phyloP scores from a whole-genome alignment of 2,113 vertebrate species.

The Phycodurus eques region DNA sequence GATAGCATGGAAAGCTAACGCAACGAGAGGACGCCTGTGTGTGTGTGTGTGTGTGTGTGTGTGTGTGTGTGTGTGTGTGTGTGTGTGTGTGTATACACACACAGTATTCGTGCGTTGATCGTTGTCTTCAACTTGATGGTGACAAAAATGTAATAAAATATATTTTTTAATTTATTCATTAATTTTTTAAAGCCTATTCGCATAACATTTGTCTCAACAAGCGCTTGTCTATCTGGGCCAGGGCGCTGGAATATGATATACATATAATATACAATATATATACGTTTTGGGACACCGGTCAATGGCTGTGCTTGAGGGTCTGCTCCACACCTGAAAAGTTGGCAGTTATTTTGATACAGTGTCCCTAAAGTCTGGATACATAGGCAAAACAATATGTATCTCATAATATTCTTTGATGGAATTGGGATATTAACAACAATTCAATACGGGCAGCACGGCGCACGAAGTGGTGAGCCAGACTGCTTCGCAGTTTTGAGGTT shows the following conservation, averaged over 20 bases:
- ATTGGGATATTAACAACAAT: too few species aligned
- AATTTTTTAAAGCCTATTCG: not conserved
- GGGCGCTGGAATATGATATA: slow-evolving; percentile 27
- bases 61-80: not conserved
- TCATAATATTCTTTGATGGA: too few species aligned
- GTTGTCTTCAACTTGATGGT: not conserved
- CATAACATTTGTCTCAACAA: not conserved
- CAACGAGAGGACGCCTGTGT: not conserved
- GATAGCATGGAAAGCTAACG: slow-evolving; percentile 30
- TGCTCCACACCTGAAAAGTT: slow-evolving; percentile 10
- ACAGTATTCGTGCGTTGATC: slow-evolving; percentile 18
- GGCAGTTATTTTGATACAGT: not conserved
- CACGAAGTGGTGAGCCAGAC: too few species aligned
- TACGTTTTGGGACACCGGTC: not conserved
- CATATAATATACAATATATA: slow-evolving; percentile 18
- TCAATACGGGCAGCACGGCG: too few species aligned
- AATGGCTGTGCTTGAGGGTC: not conserved
- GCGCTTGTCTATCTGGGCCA: slow-evolving; percentile 9
- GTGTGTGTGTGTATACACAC: not conserved
- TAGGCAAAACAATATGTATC: too few species aligned
- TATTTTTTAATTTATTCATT: not conserved
- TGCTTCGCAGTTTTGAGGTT: too few species aligned
- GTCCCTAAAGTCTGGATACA: not conserved
- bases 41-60: not conserved
- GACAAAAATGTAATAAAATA: too few species aligned